Evolutionary conservation across 2,113 vertebrate species (phyloP).

Genomic region (Gambusia holbrooki): DNA sequence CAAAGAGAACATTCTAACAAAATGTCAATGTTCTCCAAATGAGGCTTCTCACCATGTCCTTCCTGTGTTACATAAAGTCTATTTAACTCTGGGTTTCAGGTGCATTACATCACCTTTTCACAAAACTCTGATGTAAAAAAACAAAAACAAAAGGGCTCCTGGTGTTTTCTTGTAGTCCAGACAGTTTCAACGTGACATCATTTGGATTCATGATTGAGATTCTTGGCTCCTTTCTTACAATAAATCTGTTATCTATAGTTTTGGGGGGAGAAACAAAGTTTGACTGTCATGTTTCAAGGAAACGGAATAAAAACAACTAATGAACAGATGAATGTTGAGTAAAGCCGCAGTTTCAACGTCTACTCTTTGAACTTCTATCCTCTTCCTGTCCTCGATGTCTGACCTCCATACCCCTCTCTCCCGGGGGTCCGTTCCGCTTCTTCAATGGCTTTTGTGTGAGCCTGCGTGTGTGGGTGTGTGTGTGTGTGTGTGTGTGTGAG

Average conservation of each 20-base stretch:
- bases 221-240: neutral
- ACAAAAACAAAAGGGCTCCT: neutral
- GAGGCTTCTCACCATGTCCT: slow-evolving; percentile 19
- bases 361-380: slow-evolving; percentile 29
- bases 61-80: slow-evolving; percentile 18
- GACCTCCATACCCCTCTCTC: slow-evolving; percentile 56
- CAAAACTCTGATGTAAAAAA: neutral
- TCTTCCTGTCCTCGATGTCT: slow-evolving; percentile 45
- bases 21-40: slow-evolving; percentile 15
- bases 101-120: neutral
- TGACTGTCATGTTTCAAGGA: neutral
- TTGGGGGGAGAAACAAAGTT: neutral
- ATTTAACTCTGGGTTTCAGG: neutral
- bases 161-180: neutral
- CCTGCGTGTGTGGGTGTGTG: slow-evolving; percentile 2
- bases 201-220: neutral
- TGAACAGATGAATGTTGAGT: neutral
- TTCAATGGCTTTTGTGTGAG: slow-evolving; percentile 38
- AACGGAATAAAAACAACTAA: neutral
- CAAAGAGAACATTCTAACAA: slow-evolving; percentile 2
- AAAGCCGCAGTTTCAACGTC: neutral
- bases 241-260: neutral
- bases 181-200: neutral
- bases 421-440: slow-evolving; percentile 54
- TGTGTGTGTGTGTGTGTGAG: slow-evolving; percentile 41